phyloP scores from a whole-genome alignment of 2,888 invertebrate genomes.

The Entomobrya multifasciata region DNA sequence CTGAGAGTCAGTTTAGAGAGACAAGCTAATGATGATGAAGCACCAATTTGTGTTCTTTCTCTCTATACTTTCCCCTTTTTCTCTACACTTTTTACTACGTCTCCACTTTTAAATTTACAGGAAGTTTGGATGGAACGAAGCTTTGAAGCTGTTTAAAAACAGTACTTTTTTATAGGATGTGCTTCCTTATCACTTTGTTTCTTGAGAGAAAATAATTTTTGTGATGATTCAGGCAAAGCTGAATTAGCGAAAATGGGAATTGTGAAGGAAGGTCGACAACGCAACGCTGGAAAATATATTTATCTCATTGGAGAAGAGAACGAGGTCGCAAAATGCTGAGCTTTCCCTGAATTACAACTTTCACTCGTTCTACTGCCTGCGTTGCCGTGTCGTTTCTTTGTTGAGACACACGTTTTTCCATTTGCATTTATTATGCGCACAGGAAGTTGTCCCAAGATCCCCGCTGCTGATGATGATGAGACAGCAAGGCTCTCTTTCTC shows the following conservation, averaged over 20 bases:
- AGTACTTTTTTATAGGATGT: no score
- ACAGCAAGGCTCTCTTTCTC: neutral
- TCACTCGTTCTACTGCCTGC: no score
- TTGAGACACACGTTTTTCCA: neutral
- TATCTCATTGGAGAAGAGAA: neutral
- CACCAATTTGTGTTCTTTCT: slow-evolving; percentile 60
- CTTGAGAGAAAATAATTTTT: neutral
- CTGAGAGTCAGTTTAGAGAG: neutral
- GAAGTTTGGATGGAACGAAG: no score
- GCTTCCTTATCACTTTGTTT: slow-evolving; percentile 6
- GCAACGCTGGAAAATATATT: neutral
- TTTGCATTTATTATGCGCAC: neutral
- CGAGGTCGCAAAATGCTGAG: neutral
- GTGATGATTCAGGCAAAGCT: neutral
- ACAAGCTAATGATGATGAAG: slow-evolving; percentile 66
- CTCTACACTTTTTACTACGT: neutral
- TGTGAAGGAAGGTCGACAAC: neutral
- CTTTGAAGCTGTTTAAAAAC: no score
- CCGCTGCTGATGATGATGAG: neutral
- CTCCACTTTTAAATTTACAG: neutral
- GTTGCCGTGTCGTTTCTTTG: no score
- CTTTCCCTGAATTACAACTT: no score
- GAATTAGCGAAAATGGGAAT: neutral
- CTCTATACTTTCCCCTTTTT: neutral
- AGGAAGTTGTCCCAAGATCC: no score